These are phyloP conservation scores for Toxotes chatareus DNA, from an alignment of 2,113 vertebrate genomes.

Conservation along the genomic window DNA sequence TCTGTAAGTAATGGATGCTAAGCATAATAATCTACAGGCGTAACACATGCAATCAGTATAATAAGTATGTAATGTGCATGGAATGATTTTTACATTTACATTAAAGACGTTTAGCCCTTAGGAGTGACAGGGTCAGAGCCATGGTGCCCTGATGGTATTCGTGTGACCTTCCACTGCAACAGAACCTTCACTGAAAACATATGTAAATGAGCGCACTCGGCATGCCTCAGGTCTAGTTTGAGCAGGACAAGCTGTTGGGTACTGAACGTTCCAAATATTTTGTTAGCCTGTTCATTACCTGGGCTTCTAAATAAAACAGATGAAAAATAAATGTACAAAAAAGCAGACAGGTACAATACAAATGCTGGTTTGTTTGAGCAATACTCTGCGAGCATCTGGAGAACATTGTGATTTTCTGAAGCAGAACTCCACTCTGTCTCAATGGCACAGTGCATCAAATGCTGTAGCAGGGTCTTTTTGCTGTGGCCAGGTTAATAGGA, in stretches of 20 bases:
- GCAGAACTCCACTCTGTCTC: constrained; percentile 39
- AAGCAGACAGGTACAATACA: constrained; percentile 35
- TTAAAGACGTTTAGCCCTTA: constrained; percentile 11
- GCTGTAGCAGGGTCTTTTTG: constrained; percentile 57
- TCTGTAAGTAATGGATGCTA: constrained; percentile 7
- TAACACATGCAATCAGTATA: constrained; percentile 3
- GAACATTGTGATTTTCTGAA: constrained; percentile 57
- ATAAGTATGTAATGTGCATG: constrained; percentile 10
- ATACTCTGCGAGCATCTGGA: constrained; percentile 60
- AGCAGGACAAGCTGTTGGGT: constrained; percentile 43
- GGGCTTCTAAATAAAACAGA: constrained; percentile 44
- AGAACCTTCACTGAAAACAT: constrained; percentile 43
- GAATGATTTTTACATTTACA: constrained; percentile 26
- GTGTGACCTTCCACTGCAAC: constrained; percentile 33
- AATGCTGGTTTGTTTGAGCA: constrained; percentile 54
- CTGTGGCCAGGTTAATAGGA: constrained; percentile 74
- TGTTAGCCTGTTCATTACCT: constrained; percentile 36
- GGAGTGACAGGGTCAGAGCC: constrained; percentile 30
- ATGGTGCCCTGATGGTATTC: constrained; percentile 33
- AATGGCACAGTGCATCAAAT: constrained; percentile 62
- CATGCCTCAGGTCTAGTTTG: constrained; percentile 31
- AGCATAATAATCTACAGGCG: constrained; percentile 2
- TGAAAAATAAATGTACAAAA: constrained; percentile 50
- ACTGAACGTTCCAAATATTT: constrained; percentile 24
- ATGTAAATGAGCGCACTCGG: constrained; percentile 52